Evolutionary conservation across 2,797 vertebrate genomes (phyloP), one percentile per base, ranked within the genome.

Genomic region (Chrosomus eos): DNA sequence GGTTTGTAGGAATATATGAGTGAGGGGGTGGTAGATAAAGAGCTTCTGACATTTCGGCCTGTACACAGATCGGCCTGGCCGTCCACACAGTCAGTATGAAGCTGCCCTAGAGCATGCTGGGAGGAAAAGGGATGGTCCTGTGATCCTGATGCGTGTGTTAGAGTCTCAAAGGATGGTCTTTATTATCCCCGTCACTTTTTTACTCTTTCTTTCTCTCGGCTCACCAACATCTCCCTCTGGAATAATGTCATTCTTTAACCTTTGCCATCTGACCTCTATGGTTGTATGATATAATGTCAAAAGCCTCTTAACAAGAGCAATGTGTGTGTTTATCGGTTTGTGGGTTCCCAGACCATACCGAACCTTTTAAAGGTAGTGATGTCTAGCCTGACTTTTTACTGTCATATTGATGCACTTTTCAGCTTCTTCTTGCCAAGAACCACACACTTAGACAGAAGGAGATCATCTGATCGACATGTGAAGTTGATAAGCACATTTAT

Each of bases 41-140:
- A 73, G 67, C 55, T 77, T 60, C 67, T 80, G 83, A 85, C 76
- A 85, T 85, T 80, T 80, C 23, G 51, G 67, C 76, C 83, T 36
- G 40, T 64, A 19, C 40, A 58, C 82, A 60, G 64, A 78, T 84
- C 66, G 2, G 45, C 51, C 64, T 70, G 64, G 36, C 26, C 74
- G 13, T 84, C 36, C 26, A 33, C 55, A 18, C 75, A 62, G 31
- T 67, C 45, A 16, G 62, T 68, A 23, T 68, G 62, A 67, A 43
- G 67, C 66, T 79, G 66, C 9, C 76, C 83, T 38, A 80, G 55
- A 85, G 83, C 76, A 80, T 80, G 83, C 83, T 85, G 68, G 83
- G 76, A 80, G 83, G 68, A 85, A 85, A 60, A 73, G 31, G 10
- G 28, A 75, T 72, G 38, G 23, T 85, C 40, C 67, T 85, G 83